Conservation (phyloP, 2,113 vertebrate species). For the Cyanistes caeruleus region DNA sequence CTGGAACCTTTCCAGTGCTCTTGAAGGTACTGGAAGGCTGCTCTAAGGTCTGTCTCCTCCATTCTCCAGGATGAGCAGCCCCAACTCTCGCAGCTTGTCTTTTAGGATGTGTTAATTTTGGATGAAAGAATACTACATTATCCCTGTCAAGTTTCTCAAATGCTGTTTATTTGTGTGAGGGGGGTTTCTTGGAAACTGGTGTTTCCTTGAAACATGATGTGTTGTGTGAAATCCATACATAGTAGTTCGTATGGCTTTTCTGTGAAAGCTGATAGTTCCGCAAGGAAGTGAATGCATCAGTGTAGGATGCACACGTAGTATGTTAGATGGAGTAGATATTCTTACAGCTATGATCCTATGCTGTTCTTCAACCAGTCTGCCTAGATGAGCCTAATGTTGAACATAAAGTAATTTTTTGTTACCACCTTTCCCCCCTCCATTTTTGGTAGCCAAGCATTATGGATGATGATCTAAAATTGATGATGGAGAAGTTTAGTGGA, state of each 20-base stretch:
- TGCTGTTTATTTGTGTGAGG: neutral
- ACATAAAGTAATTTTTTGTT: neutral
- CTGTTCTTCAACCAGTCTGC: neutral
- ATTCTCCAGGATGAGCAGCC: neutral
- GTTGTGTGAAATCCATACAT: neutral
- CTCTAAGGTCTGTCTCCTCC: neutral
- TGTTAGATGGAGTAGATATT: neutral
- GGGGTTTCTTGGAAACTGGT: neutral
- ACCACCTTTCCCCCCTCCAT: accelerated
- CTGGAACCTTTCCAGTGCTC: neutral
- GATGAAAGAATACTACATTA: neutral
- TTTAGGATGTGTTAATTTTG: neutral
- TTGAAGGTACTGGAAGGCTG: neutral
- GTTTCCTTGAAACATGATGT: neutral
- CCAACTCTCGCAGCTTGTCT: neutral
- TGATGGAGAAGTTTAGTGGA: neutral
- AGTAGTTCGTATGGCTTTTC: neutral
- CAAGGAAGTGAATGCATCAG: neutral
- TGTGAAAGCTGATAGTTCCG: accelerated
- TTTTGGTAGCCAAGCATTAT: neutral
- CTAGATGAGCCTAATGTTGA: neutral
- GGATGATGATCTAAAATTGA: neutral
- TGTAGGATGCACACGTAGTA: accelerated
- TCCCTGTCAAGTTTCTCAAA: neutral
- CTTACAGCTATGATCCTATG: neutral